A percentile compares a stretch with the other conserved stretches of the same genome.
Conservation (phyloP, 1,140 invertebrate genomes). For the Bombyx mandarina region DNA sequence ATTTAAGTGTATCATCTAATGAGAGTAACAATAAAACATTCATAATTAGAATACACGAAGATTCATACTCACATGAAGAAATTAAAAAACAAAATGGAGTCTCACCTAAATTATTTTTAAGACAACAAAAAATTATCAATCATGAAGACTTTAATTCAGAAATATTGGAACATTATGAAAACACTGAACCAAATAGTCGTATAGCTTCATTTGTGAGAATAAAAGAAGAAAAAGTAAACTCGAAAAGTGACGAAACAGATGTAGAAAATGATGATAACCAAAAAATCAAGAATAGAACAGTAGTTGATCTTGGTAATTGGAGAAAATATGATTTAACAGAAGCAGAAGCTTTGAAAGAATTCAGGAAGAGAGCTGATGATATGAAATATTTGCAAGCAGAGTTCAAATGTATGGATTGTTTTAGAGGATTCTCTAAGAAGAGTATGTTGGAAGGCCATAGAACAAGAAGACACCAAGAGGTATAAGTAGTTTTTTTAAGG, state of each 20-base stretch:
- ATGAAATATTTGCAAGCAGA: slow-evolving; percentile 36
- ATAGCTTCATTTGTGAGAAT: slow-evolving; percentile 13
- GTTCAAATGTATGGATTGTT: slow-evolving; percentile 45
- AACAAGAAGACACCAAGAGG: slow-evolving; percentile 37
- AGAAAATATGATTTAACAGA: slow-evolving; percentile 35
- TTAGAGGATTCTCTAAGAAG: slow-evolving; percentile 50
- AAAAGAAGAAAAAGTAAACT: slow-evolving; percentile 18
- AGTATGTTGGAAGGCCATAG: slow-evolving; percentile 42
- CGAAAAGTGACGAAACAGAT: slow-evolving; percentile 14
- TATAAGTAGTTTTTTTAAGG: slow-evolving; percentile 11
- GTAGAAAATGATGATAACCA: slow-evolving; percentile 12
- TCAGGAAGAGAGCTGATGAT: slow-evolving; percentile 28
- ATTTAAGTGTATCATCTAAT: slow-evolving; percentile 19
- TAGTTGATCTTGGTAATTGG: slow-evolving; percentile 31
- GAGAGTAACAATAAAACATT: too few species aligned
- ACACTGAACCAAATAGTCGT: slow-evolving; percentile 5
- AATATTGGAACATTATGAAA: too few species aligned
- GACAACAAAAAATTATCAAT: too few species aligned
- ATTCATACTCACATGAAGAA: too few species aligned
- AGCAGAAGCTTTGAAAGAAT: slow-evolving; percentile 45
- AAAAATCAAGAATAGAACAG: slow-evolving; percentile 14
- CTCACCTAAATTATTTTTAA: too few species aligned
- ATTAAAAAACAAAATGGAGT: too few species aligned
- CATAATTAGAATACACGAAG: too few species aligned
- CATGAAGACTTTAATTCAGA: too few species aligned